phyloP scores from a whole-genome alignment of 2,113 vertebrate species.

The Vombatus ursinus region DNA sequence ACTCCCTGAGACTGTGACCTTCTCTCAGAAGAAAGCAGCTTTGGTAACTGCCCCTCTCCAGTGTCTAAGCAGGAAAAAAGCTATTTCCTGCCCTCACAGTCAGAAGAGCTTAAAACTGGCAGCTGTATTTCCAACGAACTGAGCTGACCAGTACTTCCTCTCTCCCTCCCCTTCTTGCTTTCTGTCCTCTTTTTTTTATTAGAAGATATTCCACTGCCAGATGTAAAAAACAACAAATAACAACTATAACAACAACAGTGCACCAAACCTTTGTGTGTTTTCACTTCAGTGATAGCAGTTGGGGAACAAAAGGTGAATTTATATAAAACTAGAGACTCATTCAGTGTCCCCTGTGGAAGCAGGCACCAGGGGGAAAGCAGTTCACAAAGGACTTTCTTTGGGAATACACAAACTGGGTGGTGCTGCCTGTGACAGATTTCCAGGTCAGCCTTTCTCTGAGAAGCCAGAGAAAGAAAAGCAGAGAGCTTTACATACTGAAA shows the following conservation, averaged over 20 bases:
- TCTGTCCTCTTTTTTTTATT: not conserved
- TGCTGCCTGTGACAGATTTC: not conserved
- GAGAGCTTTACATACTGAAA: not conserved
- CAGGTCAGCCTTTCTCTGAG: not conserved
- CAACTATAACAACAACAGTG: not conserved
- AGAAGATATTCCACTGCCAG: not conserved
- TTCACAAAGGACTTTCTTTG: not conserved
- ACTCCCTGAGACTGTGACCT: too few relatives aligned
- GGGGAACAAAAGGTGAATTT: not conserved
- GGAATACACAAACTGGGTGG: not conserved
- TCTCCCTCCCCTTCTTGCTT: not conserved
- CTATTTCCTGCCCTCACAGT: not conserved
- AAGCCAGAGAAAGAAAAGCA: not conserved
- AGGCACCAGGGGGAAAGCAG: not conserved
- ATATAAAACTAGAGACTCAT: not conserved
- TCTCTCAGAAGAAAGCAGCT: not conserved
- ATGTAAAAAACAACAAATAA: not conserved
- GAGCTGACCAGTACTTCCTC: not conserved
- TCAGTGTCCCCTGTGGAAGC: not conserved
- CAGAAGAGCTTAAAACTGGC: not conserved
- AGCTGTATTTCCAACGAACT: not conserved
- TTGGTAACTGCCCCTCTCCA: not conserved
- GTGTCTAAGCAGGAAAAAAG: not conserved
- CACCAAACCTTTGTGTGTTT: not conserved
- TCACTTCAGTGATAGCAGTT: not conserved